A percentile compares a stretch with the other conserved stretches of the same genome.
Evolutionary conservation across 2,888 invertebrate species (phyloP).

Genomic region (Choreutis nemorana): DNA sequence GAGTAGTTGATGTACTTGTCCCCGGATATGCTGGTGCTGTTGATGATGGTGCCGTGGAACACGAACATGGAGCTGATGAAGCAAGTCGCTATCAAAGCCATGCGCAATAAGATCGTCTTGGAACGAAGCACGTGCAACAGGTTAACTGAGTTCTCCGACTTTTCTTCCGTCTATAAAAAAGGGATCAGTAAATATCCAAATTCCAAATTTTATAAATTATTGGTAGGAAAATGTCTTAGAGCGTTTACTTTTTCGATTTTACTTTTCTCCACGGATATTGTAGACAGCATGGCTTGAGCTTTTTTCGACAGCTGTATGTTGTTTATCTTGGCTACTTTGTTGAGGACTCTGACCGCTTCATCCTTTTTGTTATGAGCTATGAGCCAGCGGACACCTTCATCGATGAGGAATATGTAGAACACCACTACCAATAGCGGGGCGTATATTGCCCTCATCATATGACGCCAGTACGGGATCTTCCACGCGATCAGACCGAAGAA

Average conservation of each 20-base stretch:
- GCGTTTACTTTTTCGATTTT: conserved; percentile 11
- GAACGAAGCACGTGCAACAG: conserved; percentile 28
- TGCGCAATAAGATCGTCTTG: conserved; percentile 31
- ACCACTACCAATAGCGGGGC: conserved; percentile 74
- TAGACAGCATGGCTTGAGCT: conserved; percentile 48
- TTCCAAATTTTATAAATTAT: not conserved
- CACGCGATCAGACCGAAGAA: conserved; percentile 75
- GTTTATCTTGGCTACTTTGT: conserved; percentile 72
- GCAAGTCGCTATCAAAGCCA: conserved; percentile 55
- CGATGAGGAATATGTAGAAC: conserved; percentile 75
- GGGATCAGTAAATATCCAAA: too few relatives aligned
- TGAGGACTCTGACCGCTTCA: conserved; percentile 70
- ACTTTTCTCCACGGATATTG: conserved; percentile 30
- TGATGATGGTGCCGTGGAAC: conserved; percentile 78
- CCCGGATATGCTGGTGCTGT: conserved; percentile 76
- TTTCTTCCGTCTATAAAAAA: not conserved
- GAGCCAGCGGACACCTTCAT: conserved; percentile 84
- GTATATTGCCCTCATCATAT: conserved; percentile 73
- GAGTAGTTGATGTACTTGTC: conserved; percentile 82
- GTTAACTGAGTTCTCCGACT: not conserved
- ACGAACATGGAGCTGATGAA: conserved; percentile 80
- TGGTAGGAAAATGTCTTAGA: not conserved
- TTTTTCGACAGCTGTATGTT: conserved; percentile 65
- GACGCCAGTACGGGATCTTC: conserved; percentile 75
- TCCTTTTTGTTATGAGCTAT: conserved; percentile 72